Evolutionary conservation across 1,140 invertebrate species (phyloP), one percentile per base, ranked within the genome.

Genomic region (Drosophila mayri): DNA sequence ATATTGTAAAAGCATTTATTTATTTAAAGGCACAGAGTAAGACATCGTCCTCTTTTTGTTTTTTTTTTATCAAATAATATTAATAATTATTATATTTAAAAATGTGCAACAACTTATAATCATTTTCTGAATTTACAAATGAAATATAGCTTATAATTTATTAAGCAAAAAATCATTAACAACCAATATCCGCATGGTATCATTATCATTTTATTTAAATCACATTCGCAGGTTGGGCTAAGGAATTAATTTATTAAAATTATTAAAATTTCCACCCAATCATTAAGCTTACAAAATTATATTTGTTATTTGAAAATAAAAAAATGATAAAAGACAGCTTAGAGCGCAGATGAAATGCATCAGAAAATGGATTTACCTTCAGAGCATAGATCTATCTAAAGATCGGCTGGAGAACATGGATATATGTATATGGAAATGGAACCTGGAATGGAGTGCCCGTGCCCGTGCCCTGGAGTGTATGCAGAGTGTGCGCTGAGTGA

Each of bases 401-500:
- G 74, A 65, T 82, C 49, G 37, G 35, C 47, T 40, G 65, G 25
- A 46, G 66, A 35, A 63, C 76, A 64, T 66, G 55, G 77, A 62
- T 62, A 37, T 57, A 46, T 35, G 22, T 3, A 28, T 54, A 44
- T 64, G 66, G 38, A 35, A 55, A 59, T 76, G 43, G 50, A 78
- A 55, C 57, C 44, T 38, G 35, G 54, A 12, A 40, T 38, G 35
- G 22, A 22, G 32, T 38, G 30, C 30, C 50, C 50, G 18, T 54
- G 50, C 32, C 50, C 25, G 25, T 25, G 25, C 25, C 25, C 25
- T 35, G 38, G 44, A 49, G 67, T 52, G 25, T 46, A 46, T 68
- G 77, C 66, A 62, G 64, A 63, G 71, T 64, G 84, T 70, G 58
- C 73, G 84, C 60, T 84, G 84, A 88, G 84, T 88, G 84, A 88